These are phyloP conservation scores for Endomychus coccineus DNA, from an alignment of 2,888 invertebrate species.

Conservation along the genomic window DNA sequence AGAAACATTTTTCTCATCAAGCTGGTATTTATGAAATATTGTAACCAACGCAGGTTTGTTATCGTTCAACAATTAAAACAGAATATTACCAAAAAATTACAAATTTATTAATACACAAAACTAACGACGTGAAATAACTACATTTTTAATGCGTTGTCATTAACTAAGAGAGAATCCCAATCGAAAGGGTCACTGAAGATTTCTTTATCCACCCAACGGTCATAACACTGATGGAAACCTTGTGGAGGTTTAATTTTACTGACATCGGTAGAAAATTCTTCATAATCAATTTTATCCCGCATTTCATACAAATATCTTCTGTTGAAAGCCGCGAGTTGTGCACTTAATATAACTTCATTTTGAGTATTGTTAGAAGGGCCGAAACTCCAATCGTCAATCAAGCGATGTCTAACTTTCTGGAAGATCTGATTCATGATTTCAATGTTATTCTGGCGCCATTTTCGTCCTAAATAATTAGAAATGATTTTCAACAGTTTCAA, in stretches of 20 bases:
- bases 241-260: no score
- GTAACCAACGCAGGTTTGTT: no score
- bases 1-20: no score
- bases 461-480: slow-evolving; percentile 4
- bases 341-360: slow-evolving; percentile 4
- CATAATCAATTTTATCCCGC: not conserved
- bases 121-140: no score
- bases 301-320: slow-evolving; percentile 1
- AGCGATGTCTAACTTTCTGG: slow-evolving; percentile 9
- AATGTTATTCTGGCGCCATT: slow-evolving; percentile 12
- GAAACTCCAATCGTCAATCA: slow-evolving; percentile 11
- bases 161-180: slow-evolving; percentile 9
- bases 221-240: slow-evolving; percentile 9
- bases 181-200: slow-evolving; percentile 8
- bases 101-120: no score
- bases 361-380: slow-evolving; percentile 3
- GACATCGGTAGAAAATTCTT: slow-evolving; percentile 2
- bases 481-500: slow-evolving; percentile 14
- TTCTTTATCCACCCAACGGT: slow-evolving; percentile 8
- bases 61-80: no score
- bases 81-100: no score
- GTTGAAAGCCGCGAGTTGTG: slow-evolving; percentile 4
- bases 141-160: no score
- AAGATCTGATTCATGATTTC: slow-evolving; percentile 12
- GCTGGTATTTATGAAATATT: no score